A percentile compares a stretch with the other conserved stretches of the same genome.
Evolutionary conservation across 1,140 invertebrate species (phyloP).

Genomic region (Brachionus asplanchnoidis): DNA sequence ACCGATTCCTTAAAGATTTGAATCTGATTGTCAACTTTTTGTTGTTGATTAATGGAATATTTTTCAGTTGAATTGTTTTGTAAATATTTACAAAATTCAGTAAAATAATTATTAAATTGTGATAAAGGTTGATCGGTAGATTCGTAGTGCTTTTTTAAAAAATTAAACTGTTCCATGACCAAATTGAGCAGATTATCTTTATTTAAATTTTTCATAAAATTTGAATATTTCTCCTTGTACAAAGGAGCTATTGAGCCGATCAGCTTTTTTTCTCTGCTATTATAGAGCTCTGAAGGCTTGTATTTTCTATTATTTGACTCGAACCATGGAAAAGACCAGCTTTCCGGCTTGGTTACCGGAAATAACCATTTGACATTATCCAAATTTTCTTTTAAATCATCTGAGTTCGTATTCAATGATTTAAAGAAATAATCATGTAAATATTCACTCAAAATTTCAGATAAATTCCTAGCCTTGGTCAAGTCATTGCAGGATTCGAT

Average conservation of each 20-base stretch:
- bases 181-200: not conserved
- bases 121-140: not conserved
- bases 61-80: not conserved
- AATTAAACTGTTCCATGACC: not conserved
- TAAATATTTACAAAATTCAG: not conserved
- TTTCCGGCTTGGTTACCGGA: not conserved
- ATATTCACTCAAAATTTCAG: not conserved
- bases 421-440: not conserved
- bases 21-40: not conserved
- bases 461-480: not conserved
- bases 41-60: too few relatives aligned
- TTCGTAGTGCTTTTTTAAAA: not conserved
- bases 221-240: not conserved
- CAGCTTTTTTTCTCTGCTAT: not conserved
- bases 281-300: not conserved
- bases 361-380: not conserved
- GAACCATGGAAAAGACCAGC: not conserved
- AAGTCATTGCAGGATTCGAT: not conserved
- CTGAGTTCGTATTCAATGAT: too few relatives aligned
- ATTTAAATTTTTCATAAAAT: not conserved
- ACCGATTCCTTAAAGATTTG: not conserved
- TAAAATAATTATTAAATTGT: not conserved
- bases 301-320: not conserved
- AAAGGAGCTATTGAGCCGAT: slow-evolving; percentile 3
- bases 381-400: not conserved